Base-by-base conservation (phyloP, 2,797 vertebrate species). In the Cynopterus sphinx region DNA sequence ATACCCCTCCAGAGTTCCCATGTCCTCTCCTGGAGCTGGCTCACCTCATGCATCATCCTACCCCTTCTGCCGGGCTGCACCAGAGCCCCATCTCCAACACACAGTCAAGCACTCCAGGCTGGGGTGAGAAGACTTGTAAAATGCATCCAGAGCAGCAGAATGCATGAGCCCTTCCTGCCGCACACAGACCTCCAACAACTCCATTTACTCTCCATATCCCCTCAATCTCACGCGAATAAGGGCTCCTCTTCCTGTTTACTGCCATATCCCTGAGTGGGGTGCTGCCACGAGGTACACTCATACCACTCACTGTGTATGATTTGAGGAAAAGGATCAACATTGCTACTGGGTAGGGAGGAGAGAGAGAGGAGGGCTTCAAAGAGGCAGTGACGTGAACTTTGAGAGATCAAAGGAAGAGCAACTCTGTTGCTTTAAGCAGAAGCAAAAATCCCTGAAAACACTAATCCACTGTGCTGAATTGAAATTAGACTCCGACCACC, bases 391-490 rank as follows among this genome's bases (percentile, higher is more conserved):
- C 0, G 1, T 49, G 43, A 87, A 55, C 55, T 74, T 67, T 24
- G 53, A 85, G n/a, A 87, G 22, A 68, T 61, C n/a, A 95, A 86
- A 70, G 46, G 33, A 70, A 86, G 46, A 71, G 26, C 11, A 82
- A 43, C 49, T 59, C 55, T 87, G 39, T 91, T 43, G 65, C 28
- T 83, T 79, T 77, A 95, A 89, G 73, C 26, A 91, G 31, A 83
- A 67, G 63, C 78, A 92, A 82, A 87, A 68, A 57, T 63, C 70
- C 65, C 85, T 87, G 51, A 94, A 91, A 82, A 95, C 6, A 36
- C 39, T 36, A 63, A 68, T 6, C 84, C 68, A 28, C 28, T 51
- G 6, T 43, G 11, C 75, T 89, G 63, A 67, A 2, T 81, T 89
- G 63, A 71, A 2, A 88, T 82, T 59, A 61, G 77, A 91, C 92